Conservation (phyloP, 2,113 vertebrate species). For the Aptenodytes forsteri region DNA sequence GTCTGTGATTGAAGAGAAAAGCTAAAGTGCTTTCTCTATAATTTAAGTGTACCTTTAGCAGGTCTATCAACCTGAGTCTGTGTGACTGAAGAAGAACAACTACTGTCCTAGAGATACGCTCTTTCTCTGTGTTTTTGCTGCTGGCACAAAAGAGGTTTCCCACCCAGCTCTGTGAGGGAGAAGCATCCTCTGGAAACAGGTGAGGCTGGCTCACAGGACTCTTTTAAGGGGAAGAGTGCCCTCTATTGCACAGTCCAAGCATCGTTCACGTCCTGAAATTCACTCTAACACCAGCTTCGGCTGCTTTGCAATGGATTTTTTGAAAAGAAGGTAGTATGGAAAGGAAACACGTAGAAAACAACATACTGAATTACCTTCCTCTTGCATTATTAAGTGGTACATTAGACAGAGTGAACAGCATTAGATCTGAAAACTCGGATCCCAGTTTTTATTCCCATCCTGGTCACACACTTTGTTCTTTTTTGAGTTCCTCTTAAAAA, state of each 20-base stretch:
- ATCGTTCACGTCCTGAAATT: neutral
- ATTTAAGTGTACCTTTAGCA: neutral
- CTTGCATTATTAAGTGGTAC: neutral
- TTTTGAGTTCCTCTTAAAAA: neutral
- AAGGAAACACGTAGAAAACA: neutral
- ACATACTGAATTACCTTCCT: neutral
- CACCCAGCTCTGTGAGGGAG: neutral
- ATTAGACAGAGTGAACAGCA: neutral
- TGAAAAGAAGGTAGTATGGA: neutral
- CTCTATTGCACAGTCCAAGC: slow-evolving; percentile 13
- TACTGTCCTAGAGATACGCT: neutral
- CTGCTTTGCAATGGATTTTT: neutral
- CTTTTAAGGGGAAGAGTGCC: slow-evolving; percentile 25
- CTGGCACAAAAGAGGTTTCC: neutral
- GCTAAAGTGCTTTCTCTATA: neutral
- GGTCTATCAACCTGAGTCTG: neutral
- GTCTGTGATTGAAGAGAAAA: neutral
- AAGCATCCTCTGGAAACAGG: neutral
- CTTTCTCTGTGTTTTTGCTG: neutral
- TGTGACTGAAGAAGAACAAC: neutral
- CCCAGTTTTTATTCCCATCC: neutral
- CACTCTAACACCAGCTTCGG: neutral
- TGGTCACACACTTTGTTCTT: neutral
- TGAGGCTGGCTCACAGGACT: neutral
- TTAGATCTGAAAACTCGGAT: neutral